Percentiles rank a stretch among this genome's conserved stretches.
Conservation (phyloP, 2,888 invertebrate species). For the Ptychoptera contaminata region DNA sequence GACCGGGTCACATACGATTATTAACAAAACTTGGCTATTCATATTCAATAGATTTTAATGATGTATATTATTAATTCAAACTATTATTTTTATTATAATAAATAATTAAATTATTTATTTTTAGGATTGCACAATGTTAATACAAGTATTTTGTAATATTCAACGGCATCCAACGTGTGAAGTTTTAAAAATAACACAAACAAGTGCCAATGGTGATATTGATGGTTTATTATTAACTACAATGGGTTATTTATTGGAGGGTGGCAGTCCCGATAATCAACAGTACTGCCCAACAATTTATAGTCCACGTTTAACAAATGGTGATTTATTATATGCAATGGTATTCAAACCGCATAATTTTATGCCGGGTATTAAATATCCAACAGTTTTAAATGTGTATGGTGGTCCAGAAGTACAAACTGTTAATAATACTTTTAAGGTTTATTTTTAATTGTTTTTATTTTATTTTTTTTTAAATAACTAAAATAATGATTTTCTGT, state of each 20-base stretch:
- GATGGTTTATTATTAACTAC: conserved; percentile 51
- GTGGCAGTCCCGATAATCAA: conserved; percentile 38
- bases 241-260: conserved; percentile 54
- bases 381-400: conserved; percentile 91
- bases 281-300: conserved; percentile 58
- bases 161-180: conserved; percentile 64
- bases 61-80: conserved; percentile 32
- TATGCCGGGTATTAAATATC: conserved; percentile 46
- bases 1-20: conserved; percentile 55
- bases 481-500: background rate
- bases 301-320: conserved; percentile 49
- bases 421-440: conserved; percentile 90
- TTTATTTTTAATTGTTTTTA: conserved; percentile 23
- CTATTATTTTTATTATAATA: background rate
- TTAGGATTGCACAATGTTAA: conserved; percentile 63
- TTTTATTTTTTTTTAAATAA: background rate
- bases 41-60: conserved; percentile 66
- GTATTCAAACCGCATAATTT: conserved; percentile 72
- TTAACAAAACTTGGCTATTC: conserved; percentile 74
- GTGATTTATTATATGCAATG: conserved; percentile 67
- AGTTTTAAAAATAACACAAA: conserved; percentile 53
- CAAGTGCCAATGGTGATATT: conserved; percentile 43
- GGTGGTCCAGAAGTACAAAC: conserved; percentile 98
- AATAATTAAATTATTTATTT: too few species aligned
- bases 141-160: conserved; percentile 72